Evolutionary conservation across 2,797 vertebrate species (phyloP), one percentile per base, ranked within the genome.

Genomic region (Lutjanus argentimaculatus): DNA sequence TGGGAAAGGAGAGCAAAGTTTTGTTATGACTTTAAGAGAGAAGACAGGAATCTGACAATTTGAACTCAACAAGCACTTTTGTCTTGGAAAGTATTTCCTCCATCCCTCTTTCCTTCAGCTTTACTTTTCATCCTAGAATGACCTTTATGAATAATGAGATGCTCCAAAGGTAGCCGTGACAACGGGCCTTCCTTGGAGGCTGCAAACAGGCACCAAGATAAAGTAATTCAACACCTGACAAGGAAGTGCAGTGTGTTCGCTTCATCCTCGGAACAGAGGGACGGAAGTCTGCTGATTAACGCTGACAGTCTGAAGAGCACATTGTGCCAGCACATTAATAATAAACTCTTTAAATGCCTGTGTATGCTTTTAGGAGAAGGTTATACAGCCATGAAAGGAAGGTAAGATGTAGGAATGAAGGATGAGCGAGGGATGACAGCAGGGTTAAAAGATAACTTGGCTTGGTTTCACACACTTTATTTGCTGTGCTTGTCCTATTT

Each of bases 121-220:
- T 83, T 75, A 69, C 72, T 89, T 86, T 87, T 78, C 74, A 77
- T 89, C 67, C 66, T 56, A 75, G 13, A 73, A 81, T 93, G 91
- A 95, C 93, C 93, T 94, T 95, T 92, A 92, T 93, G 85, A 93
- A 91, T 91, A 92, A 93, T 90, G 85, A 91, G 89, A 80, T 75
- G 74, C 69, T 83, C 85, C 71, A 77, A 81, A 89, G 86, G 91
- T 89, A 92, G 92, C 90, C 67, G 85, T 92, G 85, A 86, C 83
- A 79, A 91, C 73, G 55, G 79, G 80, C 88, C 89, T 89, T 85
- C 79, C 77, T 85, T 55, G 59, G 72, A 87, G 84, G 85, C 66
- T 45, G 82, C 75, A 80, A 89, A 89, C 80, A 87, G 84, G 73
- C 71, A 72, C 65, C 7, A 36, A 81, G 80, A 80, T 83, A 67